Base-by-base conservation (phyloP, 2,113 vertebrate genomes). In the Sigmodon hispidus region DNA sequence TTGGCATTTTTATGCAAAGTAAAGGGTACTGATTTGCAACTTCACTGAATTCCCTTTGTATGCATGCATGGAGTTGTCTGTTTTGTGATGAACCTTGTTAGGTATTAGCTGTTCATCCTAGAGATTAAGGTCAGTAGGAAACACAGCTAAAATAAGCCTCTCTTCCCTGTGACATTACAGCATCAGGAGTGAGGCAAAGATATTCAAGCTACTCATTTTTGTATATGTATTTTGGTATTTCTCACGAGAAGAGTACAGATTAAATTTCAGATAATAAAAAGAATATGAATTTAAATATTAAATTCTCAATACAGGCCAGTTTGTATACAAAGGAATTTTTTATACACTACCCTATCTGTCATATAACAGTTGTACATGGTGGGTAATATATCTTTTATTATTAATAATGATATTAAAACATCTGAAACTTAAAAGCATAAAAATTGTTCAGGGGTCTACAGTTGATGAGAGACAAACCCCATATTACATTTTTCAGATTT, bases 181-280 rank as follows among this genome's bases (percentile, higher is more conserved):
- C 4, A 48, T 57, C 43, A 87, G 45, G 48, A 96, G 26, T 61
- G 63, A 87, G 48, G 45, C 29, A 55, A 76, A 65, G 26, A 3
- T 57, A 43, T 21, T 40, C 90, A 91, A 34, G 70, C 11, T 40
- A 88, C 86, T 90, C 75, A 61, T 65, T 94, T 96, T 73, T 50
- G 17, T 43, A 40, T 94, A 59, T 76, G 75, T 96, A 90, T 24
- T 95, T 87, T 16, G 17, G 24, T 36, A 70, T 52, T 90, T 93
- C n/a, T 93, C 21, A 87, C 91, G 57, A 40, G 70, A 95, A 91
- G 21, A 0, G 16, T 73, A 77, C 3, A 87, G 16, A 93, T 72
- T 86, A 73, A 77, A 93, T 94, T 93, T 85, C 57, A 93, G 59
- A 57, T 80, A 26, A 77, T 87, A 83, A 75, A 94, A 89, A 77